These are phyloP conservation scores for Rafetus swinhoei DNA, from an alignment of 2,113 vertebrate genomes.

Conservation along the genomic window DNA sequence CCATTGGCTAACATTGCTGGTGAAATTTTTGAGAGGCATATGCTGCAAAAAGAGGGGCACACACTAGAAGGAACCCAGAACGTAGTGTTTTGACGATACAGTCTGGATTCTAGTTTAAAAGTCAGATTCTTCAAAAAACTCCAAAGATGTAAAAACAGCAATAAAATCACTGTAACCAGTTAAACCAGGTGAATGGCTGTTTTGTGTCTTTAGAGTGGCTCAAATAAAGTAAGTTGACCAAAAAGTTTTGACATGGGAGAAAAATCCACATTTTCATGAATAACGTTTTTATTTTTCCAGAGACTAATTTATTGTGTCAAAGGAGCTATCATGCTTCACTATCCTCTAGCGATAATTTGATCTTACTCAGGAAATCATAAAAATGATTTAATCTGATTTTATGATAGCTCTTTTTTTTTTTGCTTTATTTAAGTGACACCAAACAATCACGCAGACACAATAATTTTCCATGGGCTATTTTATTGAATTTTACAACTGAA, in stretches of 20 bases:
- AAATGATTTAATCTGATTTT: slow-evolving; percentile 43
- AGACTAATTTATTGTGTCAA: slow-evolving; percentile 32
- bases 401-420: not conserved
- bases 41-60: slow-evolving; percentile 64
- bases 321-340: not conserved
- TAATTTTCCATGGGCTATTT: not conserved
- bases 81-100: slow-evolving; percentile 35
- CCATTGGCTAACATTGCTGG: slow-evolving; percentile 58
- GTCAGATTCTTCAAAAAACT: slow-evolving; percentile 28
- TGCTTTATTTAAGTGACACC: not conserved
- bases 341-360: not conserved
- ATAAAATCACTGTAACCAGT: slow-evolving; percentile 34
- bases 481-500: not conserved
- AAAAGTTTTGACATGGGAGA: not conserved
- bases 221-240: slow-evolving; percentile 15
- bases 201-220: slow-evolving; percentile 12
- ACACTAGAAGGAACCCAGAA: slow-evolving; percentile 74
- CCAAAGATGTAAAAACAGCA: slow-evolving; percentile 26
- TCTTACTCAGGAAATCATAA: not conserved
- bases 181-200: slow-evolving; percentile 9
- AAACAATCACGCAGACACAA: not conserved
- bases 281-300: not conserved
- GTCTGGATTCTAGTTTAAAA: slow-evolving; percentile 57
- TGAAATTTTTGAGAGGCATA: slow-evolving; percentile 61
- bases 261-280: slow-evolving; percentile 3